Evolutionary conservation across 1,140 invertebrate genomes (phyloP).

Genomic region (Bombus soroeensis): DNA sequence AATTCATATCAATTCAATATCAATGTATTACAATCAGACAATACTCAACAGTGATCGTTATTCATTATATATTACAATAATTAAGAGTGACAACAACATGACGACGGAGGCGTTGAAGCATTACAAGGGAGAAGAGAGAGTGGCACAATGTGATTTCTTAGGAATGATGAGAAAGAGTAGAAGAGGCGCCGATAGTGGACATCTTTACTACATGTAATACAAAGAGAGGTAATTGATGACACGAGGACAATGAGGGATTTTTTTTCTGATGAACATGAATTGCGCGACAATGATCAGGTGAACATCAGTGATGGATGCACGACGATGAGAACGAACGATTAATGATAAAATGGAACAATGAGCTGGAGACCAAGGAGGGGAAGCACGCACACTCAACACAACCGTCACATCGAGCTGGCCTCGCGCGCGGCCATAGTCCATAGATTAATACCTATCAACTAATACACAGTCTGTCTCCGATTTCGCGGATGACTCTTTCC

Average conservation of each 20-base stretch:
- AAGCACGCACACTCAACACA: constrained; percentile 82
- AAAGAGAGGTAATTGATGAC: constrained; percentile 25
- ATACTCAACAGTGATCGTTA: constrained; percentile 84
- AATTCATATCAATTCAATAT: constrained; percentile 83
- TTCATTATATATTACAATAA: constrained; percentile 83
- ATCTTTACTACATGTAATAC: constrained; percentile 51
- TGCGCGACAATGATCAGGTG: constrained; percentile 55
- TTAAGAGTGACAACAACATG: constrained; percentile 84
- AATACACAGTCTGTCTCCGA: constrained; percentile 80
- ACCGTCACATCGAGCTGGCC: constrained; percentile 81
- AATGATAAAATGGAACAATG: constrained; percentile 65
- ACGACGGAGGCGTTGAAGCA: constrained; percentile 83
- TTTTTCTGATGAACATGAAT: constrained; percentile 60
- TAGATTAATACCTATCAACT: constrained; percentile 79
- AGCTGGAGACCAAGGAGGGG: constrained; percentile 75
- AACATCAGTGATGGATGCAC: constrained; percentile 61
- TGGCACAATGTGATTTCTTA: constrained; percentile 49
- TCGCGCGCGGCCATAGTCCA: constrained; percentile 78
- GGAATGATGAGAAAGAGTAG: constrained; percentile 46
- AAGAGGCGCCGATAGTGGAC: constrained; percentile 47
- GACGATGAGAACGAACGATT: constrained; percentile 65
- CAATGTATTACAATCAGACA: constrained; percentile 84
- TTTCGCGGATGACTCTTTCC: constrained; percentile 68
- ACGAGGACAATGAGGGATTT: constrained; percentile 13
- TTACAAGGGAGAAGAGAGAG: constrained; percentile 58